Conservation (phyloP, 2,113 vertebrate species). For the Siniperca knerii region DNA sequence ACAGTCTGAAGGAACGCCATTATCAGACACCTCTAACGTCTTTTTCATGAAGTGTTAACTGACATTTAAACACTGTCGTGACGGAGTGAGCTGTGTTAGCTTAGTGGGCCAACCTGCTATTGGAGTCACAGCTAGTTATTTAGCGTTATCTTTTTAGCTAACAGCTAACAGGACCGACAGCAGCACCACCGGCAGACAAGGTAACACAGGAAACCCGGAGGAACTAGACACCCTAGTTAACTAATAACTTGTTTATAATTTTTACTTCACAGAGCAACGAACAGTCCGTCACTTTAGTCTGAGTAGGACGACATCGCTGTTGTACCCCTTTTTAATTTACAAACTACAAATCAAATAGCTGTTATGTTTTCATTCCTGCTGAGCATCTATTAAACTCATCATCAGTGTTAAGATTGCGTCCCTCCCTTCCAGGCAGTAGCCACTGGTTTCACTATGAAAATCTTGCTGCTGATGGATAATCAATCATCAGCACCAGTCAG, state of each 20-base stretch:
- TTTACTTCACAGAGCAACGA: background rate
- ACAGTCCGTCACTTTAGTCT: background rate
- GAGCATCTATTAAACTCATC: background rate
- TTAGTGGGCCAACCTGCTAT: constrained; percentile 20
- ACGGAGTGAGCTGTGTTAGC: constrained; percentile 50
- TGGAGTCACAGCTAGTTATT: background rate
- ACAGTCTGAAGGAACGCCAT: background rate
- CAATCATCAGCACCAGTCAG: background rate
- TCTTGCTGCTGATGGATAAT: background rate
- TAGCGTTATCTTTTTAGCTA: constrained; percentile 1
- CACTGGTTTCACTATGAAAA: background rate
- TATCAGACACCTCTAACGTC: accelerated
- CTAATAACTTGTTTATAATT: background rate
- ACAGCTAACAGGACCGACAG: constrained; percentile 1
- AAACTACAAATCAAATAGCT: too few relatives aligned
- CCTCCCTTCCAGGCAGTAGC: background rate
- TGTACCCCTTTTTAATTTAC: background rate
- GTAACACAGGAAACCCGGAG: constrained; percentile 20
- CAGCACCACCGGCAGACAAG: constrained; percentile 23
- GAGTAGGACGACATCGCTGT: accelerated
- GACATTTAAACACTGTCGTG: background rate
- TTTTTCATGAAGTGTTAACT: background rate
- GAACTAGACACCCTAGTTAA: background rate
- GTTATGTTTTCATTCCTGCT: background rate
- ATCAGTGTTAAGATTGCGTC: background rate